Evolutionary conservation across 2,797 vertebrate species (phyloP).

Genomic region (Catostomus latipinnis): DNA sequence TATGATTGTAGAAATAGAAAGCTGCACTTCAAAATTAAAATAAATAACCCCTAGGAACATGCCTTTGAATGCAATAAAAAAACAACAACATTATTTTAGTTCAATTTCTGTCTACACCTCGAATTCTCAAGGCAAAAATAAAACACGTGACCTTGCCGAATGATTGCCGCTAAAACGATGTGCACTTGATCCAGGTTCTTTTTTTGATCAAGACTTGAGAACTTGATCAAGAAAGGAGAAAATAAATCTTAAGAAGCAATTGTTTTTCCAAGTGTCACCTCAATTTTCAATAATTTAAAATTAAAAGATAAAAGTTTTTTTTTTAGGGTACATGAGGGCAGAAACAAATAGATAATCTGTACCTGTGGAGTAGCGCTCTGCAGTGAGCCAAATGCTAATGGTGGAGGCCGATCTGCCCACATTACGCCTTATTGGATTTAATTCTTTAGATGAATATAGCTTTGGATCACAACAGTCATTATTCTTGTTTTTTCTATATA

Average conservation of each 20-base stretch:
- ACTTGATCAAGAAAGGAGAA: slow-evolving; percentile 42
- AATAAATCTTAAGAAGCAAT: slow-evolving; percentile 56
- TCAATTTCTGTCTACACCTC: slow-evolving; percentile 14
- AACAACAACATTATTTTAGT: slow-evolving; percentile 42
- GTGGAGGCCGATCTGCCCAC: slow-evolving; percentile 73
- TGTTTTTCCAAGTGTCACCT: slow-evolving; percentile 51
- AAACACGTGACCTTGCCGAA: slow-evolving; percentile 55
- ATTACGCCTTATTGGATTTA: slow-evolving; percentile 76
- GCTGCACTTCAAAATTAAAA: slow-evolving; percentile 27
- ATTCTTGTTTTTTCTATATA: slow-evolving; percentile 75
- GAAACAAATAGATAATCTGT: slow-evolving; percentile 68
- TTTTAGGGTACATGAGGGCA: slow-evolving; percentile 67
- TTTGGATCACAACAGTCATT: slow-evolving; percentile 67
- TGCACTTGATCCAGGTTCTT: slow-evolving; percentile 36
- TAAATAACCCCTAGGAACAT: slow-evolving; percentile 44
- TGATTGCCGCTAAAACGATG: slow-evolving; percentile 47
- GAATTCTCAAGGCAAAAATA: slow-evolving; percentile 42
- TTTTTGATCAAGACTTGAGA: slow-evolving; percentile 53
- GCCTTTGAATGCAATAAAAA: slow-evolving; percentile 9
- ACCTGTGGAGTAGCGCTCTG: slow-evolving; percentile 64
- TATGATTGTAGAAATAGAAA: slow-evolving; percentile 25
- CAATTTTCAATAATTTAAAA: slow-evolving; percentile 70
- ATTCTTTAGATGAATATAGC: slow-evolving; percentile 72
- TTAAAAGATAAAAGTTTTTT: slow-evolving; percentile 63
- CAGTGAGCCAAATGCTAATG: slow-evolving; percentile 74